Evolutionary conservation across 2,888 invertebrate genomes (phyloP), one percentile per base, ranked within the genome.

Genomic region (Abrostola tripartita): DNA sequence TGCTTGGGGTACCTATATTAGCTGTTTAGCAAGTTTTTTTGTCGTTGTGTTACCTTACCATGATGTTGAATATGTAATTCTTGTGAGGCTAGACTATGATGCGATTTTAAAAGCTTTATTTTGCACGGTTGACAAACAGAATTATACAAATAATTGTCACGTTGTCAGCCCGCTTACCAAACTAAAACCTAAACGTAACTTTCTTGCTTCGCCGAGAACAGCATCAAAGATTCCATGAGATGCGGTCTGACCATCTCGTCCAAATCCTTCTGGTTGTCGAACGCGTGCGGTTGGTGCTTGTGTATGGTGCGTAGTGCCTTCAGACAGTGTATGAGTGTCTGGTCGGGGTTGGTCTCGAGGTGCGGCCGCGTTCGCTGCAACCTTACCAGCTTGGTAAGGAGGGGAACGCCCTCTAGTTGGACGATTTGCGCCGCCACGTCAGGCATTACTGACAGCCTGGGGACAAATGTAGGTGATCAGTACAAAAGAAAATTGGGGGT

Each of bases 131-230:
- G 24, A 24, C 24, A 24, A 24, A 24, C 1, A 24, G 1, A 24
- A 24, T 24, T 24, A 24, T 24, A 24, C 1, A 24, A 24, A 24
- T 24, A 24, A 40, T 40, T 40, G 10, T 10, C 40, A 9, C 10
- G 7, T 1, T 10, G 40, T 40, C 7, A 10, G 12, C n/a, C 1
- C 4, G n/a, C n/a, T 12, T 12, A 12, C 14, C 44, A 14, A 24
- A 24, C 24, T 24, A 4, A 10, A 6, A 35, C 6, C 8, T 75
- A 73, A 8, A 73, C 72, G 40, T 97, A 97, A 86, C 97, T 97
- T 88, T 97, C 97, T 86, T 97, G 97, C 78, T 97, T 96, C 37
- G 97, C 96, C 0, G 97, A 97, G 88, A 97, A 97, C 42, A 97
- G 94, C 88, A 97, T 95, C 76, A 97, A 96, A 0, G 97, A 97